Percentiles rank a stretch among this genome's conserved stretches.
These are phyloP conservation scores for Grallaria varia DNA, from an alignment of 2,113 vertebrate genomes.

Conservation along the genomic window DNA sequence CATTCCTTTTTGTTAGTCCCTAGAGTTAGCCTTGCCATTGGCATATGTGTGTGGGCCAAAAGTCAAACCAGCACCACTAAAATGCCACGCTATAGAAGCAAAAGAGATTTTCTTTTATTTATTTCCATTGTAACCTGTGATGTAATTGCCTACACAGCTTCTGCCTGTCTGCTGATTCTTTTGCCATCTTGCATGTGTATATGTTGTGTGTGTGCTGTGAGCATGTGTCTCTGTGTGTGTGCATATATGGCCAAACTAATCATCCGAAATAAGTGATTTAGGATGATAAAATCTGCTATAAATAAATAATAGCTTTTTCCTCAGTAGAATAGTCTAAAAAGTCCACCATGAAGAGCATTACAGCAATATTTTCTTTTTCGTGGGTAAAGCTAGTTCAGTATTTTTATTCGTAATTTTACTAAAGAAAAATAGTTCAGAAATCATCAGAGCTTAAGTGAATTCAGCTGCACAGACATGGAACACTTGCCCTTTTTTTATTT, in stretches of 20 bases:
- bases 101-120: conserved; percentile 68
- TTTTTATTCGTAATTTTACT: background rate
- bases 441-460: background rate
- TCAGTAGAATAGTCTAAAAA: background rate
- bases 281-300: conserved; percentile 21
- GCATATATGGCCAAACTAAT: background rate
- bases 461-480: background rate
- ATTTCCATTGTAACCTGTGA: conserved; percentile 68
- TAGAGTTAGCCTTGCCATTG: conserved; percentile 80
- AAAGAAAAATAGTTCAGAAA: background rate
- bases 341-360: background rate
- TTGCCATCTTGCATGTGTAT: background rate
- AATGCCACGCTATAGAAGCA: conserved; percentile 68
- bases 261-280: conserved; percentile 10
- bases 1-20: conserved; percentile 84
- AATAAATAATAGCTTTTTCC: conserved; percentile 43
- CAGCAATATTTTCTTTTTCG: background rate
- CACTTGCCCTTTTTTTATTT: background rate
- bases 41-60: conserved; percentile 83
- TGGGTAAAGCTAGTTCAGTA: background rate
- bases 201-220: background rate
- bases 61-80: conserved; percentile 76
- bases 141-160: conserved; percentile 60
- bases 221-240: background rate
- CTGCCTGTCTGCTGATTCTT: conserved; percentile 44